A percentile compares a stretch with the other conserved stretches of the same genome.
Conservation (phyloP, 2,113 vertebrate species). For the Ochotona princeps region DNA sequence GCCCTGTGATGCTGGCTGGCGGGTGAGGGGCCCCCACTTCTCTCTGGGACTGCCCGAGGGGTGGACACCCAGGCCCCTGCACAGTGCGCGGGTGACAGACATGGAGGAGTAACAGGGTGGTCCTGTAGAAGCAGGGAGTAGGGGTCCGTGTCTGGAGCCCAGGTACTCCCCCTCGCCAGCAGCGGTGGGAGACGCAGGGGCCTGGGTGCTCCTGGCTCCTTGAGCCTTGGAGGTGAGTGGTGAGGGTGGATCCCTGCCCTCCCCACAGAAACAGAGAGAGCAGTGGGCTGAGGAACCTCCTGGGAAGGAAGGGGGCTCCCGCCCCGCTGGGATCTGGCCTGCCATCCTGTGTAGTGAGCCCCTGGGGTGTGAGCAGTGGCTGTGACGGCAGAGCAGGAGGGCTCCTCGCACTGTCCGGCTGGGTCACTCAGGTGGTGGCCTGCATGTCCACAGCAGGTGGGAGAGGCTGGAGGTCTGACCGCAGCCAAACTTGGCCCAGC, state of each 20-base stretch:
- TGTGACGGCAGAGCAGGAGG: no score
- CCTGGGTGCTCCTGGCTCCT: not conserved
- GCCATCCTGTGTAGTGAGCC: fast-evolving
- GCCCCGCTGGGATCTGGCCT: fast-evolving
- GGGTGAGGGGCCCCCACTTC: no score
- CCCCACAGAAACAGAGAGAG: not conserved
- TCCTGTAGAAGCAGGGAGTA: not conserved
- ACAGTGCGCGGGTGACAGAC: not conserved
- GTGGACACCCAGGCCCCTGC: no score
- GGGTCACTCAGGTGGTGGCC: no score
- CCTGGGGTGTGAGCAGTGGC: not conserved
- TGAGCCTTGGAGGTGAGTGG: not conserved
- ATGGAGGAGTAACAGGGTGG: fast-evolving
- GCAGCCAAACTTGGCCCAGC: no score
- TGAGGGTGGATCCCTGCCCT: not conserved
- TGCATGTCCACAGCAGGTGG: no score
- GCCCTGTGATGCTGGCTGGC: no score
- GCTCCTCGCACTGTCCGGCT: no score
- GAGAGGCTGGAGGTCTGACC: no score
- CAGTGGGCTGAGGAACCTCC: no score
- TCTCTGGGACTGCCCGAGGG: no score
- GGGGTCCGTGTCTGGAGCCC: no score
- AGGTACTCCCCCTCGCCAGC: not conserved
- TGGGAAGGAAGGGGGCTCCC: not conserved
- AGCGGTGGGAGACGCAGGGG: not conserved